A percentile compares a stretch with the other conserved stretches of the same genome.
Conservation (phyloP, 2,888 invertebrate species). For the Polydrusus cervinus region DNA sequence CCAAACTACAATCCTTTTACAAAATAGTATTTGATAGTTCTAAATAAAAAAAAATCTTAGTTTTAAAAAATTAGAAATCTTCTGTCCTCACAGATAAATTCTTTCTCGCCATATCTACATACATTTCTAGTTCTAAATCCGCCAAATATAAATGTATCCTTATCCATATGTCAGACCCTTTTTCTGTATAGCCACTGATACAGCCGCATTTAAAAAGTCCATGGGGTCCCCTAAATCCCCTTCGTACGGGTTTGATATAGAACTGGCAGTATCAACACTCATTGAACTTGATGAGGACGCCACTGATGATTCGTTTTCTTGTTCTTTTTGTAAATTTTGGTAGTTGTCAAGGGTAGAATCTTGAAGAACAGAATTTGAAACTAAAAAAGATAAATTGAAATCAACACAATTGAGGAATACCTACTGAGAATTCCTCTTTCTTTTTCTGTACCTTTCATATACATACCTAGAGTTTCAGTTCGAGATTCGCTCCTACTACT, state of each 20-base stretch:
- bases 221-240: constrained; percentile 63
- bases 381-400: constrained; percentile 37
- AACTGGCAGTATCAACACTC: constrained; percentile 49
- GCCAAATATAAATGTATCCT: background rate
- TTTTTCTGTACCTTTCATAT: background rate
- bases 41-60: background rate
- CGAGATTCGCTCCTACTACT: constrained; percentile 41
- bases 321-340: constrained; percentile 62
- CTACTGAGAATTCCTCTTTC: no score
- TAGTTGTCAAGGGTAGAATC: constrained; percentile 63
- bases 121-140: background rate
- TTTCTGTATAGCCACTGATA: constrained; percentile 83
- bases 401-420: no score
- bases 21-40: no score
- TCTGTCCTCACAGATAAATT: background rate
- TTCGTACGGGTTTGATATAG: constrained; percentile 45
- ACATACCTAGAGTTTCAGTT: constrained; percentile 23
- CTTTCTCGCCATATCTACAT: background rate
- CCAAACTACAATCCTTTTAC: no score
- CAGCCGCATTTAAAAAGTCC: constrained; percentile 81
- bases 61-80: background rate
- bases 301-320: constrained; percentile 48
- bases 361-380: constrained; percentile 50
- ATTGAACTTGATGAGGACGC: constrained; percentile 52
- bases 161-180: constrained; percentile 76